phyloP scores from a whole-genome alignment of 2,888 invertebrate genomes.

The Epistrophella euchroma region DNA sequence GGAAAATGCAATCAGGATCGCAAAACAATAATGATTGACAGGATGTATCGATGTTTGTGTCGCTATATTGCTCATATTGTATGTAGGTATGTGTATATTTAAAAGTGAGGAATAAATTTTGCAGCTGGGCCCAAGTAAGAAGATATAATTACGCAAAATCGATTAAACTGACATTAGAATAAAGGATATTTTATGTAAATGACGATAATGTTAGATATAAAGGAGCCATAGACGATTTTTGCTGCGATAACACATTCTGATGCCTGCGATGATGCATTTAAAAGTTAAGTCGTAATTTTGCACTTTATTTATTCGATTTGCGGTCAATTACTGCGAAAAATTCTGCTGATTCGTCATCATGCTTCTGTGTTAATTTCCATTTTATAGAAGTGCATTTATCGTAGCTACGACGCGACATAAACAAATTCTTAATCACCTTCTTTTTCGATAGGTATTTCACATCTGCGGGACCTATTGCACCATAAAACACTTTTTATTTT shows the following conservation, averaged over 20 bases:
- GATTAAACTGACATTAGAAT: conserved; percentile 80
- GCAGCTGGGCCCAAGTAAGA: conserved; percentile 62
- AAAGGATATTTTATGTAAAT: conserved; percentile 46
- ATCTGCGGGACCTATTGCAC: no score
- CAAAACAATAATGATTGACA: conserved; percentile 75
- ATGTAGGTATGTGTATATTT: not conserved
- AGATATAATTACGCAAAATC: conserved; percentile 82
- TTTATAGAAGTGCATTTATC: no score
- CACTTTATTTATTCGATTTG: conserved; percentile 5
- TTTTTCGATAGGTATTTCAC: no score
- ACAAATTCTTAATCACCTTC: no score
- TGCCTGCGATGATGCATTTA: not conserved
- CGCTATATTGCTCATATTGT: conserved; percentile 16
- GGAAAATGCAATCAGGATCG: conserved; percentile 72
- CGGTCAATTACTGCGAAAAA: not conserved
- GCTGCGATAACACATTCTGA: not conserved
- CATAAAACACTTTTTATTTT: no score
- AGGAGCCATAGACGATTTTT: not conserved
- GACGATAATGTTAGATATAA: not conserved
- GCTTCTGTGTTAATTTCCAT: no score
- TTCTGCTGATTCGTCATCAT: not conserved
- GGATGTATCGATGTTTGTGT: conserved; percentile 73
- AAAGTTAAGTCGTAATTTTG: not conserved
- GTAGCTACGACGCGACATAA: no score
- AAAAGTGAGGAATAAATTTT: conserved; percentile 30